phyloP scores from a whole-genome alignment of 2,113 vertebrate species.

The Thomomys bottae region DNA sequence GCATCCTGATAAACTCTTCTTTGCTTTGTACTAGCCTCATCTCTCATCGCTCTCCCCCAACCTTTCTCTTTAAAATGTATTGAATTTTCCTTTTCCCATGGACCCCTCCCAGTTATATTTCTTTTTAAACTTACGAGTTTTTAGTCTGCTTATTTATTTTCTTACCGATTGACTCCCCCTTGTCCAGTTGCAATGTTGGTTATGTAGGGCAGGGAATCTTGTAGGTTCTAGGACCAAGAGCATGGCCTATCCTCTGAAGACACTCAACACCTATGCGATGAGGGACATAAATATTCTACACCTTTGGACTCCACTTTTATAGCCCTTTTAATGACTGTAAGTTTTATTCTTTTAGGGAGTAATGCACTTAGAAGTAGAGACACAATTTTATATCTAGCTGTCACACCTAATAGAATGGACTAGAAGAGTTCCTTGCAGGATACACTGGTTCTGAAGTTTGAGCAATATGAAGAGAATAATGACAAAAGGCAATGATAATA shows the following conservation, averaged over 20 bases:
- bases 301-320: not conserved
- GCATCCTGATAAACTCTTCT: not conserved
- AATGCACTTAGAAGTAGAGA: not conserved
- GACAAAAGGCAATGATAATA: not conserved
- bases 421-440: not conserved
- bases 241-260: not conserved
- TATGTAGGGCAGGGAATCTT: not conserved
- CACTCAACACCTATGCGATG: not conserved
- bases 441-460: not conserved
- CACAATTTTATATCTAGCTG: not conserved
- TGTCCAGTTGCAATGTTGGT: not conserved
- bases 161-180: not conserved
- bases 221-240: not conserved
- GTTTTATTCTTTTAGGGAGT: not conserved
- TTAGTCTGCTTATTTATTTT: not conserved
- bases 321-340: not conserved
- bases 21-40: not conserved
- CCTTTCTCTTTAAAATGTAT: slow-evolving; percentile 8
- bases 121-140: not conserved
- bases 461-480: not conserved
- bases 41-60: not conserved
- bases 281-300: not conserved
- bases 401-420: not conserved
- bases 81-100: not conserved
- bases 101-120: not conserved